Evolutionary conservation across 2,797 vertebrate genomes (phyloP).

Genomic region (Ptychadena robeensis): DNA sequence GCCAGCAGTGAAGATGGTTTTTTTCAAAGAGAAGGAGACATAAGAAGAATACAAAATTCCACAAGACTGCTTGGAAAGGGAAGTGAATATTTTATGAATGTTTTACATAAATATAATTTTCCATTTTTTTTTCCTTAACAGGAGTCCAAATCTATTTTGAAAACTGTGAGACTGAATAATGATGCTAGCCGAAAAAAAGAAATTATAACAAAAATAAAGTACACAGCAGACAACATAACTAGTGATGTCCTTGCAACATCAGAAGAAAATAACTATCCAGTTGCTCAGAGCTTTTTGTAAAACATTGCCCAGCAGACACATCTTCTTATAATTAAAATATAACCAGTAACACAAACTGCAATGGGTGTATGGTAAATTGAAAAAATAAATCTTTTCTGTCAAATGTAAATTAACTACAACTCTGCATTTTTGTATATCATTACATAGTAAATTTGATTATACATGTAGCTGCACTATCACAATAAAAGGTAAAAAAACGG

Average conservation of each 20-base stretch:
- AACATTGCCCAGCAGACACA: slow-evolving; percentile 22
- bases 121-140: too few relatives aligned
- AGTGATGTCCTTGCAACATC: not conserved
- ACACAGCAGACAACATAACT: not conserved
- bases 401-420: slow-evolving; percentile 43
- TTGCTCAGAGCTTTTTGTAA: not conserved
- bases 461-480: slow-evolving; percentile 12
- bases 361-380: slow-evolving; percentile 23
- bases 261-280: slow-evolving; percentile 1
- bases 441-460: slow-evolving; percentile 29
- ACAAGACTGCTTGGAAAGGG: too few relatives aligned
- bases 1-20: too few relatives aligned
- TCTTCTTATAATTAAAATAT: slow-evolving; percentile 43
- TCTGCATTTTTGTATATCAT: slow-evolving; percentile 33
- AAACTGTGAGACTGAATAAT: not conserved
- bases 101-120: too few relatives aligned
- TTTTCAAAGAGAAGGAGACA: too few relatives aligned
- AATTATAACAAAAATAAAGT: not conserved
- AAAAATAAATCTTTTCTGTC: slow-evolving; percentile 42
- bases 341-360: slow-evolving; percentile 28
- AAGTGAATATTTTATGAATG: too few relatives aligned
- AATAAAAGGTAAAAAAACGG: slow-evolving; percentile 26
- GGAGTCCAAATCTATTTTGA: too few relatives aligned
- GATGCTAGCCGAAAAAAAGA: not conserved
- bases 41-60: too few relatives aligned